phyloP scores from a whole-genome alignment of 2,888 invertebrate species.

The Zootermopsis nevadensis region DNA sequence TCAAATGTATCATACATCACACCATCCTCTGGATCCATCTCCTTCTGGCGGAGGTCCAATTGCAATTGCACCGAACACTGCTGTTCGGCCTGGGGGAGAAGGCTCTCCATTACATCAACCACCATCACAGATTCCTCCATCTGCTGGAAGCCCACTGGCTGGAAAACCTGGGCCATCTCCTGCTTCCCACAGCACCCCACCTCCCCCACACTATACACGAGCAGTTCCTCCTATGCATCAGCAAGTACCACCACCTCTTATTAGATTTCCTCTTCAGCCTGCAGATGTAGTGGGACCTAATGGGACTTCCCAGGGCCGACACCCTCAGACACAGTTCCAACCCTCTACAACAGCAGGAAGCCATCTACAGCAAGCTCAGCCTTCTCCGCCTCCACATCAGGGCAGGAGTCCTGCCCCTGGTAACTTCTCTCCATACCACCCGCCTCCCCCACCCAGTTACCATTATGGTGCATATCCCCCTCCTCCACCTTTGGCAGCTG shows the following conservation, averaged over 20 bases:
- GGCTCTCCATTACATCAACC: conserved; percentile 51
- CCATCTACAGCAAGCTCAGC: conserved; percentile 44
- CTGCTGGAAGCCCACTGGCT: conserved; percentile 61
- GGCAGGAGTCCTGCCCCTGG: conserved; percentile 56
- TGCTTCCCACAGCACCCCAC: conserved; percentile 60
- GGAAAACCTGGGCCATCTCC: conserved; percentile 54
- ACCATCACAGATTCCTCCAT: conserved; percentile 61
- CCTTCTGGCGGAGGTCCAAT: conserved; percentile 68
- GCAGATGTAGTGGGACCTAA: conserved; percentile 22
- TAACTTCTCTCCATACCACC: conserved; percentile 64
- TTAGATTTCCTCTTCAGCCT: conserved; percentile 46
- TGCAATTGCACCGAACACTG: conserved; percentile 58
- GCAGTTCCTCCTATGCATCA: conserved; percentile 55
- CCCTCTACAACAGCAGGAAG: conserved; percentile 22
- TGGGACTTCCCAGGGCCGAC: conserved; percentile 32
- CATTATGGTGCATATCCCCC: conserved; percentile 65
- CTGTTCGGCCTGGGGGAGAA: conserved; percentile 28
- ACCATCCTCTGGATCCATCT: conserved; percentile 67
- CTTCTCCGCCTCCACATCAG: conserved; percentile 42
- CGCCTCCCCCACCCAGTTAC: conserved; percentile 65
- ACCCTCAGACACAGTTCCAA: conserved; percentile 39
- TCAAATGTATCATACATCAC: conserved; percentile 64
- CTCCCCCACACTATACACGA: conserved; percentile 57
- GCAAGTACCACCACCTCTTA: conserved; percentile 36
- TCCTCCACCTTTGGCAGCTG: conserved; percentile 60